Conservation (phyloP, 2,113 vertebrate species). For the Hirundichthys speculiger region DNA sequence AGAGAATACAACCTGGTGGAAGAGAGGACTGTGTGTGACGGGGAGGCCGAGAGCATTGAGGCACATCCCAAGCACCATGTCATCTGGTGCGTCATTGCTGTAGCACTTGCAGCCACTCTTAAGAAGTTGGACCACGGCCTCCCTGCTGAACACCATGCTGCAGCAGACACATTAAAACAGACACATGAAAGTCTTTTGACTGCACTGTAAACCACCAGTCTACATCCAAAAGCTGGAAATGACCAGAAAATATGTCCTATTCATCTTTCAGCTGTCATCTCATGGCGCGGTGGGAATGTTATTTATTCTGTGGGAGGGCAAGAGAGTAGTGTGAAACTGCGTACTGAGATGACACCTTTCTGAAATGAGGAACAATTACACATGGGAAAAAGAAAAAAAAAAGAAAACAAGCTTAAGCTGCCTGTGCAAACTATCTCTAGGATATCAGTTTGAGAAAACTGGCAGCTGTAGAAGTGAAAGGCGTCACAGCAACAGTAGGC, state of each 20-base stretch:
- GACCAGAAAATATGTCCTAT: slow-evolving; percentile 8
- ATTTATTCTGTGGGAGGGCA: slow-evolving; percentile 4
- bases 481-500: slow-evolving; percentile 46
- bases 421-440: slow-evolving; percentile 31
- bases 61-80: slow-evolving; percentile 99
- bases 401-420: slow-evolving; percentile 31
- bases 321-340: slow-evolving; percentile 11
- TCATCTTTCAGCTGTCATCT: slow-evolving; percentile 4
- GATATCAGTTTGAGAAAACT: slow-evolving; percentile 38
- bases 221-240: too few species aligned
- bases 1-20: slow-evolving; percentile 87
- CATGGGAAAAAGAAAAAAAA: slow-evolving; percentile 14
- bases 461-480: slow-evolving; percentile 30
- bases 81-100: slow-evolving; percentile 92
- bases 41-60: slow-evolving; percentile 91
- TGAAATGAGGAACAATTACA: slow-evolving; percentile 43
- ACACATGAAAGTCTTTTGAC: neutral
- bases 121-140: slow-evolving; percentile 85
- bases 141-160: slow-evolving; percentile 96
- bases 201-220: neutral
- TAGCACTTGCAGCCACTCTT: slow-evolving; percentile 92
- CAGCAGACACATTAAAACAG: slow-evolving; percentile 12
- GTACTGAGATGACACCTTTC: slow-evolving; percentile 28
- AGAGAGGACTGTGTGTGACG: slow-evolving; percentile 92
- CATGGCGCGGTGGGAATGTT: neutral